These are phyloP conservation scores for Philereme transversata DNA, from an alignment of 2,888 invertebrate species.

Conservation along the genomic window DNA sequence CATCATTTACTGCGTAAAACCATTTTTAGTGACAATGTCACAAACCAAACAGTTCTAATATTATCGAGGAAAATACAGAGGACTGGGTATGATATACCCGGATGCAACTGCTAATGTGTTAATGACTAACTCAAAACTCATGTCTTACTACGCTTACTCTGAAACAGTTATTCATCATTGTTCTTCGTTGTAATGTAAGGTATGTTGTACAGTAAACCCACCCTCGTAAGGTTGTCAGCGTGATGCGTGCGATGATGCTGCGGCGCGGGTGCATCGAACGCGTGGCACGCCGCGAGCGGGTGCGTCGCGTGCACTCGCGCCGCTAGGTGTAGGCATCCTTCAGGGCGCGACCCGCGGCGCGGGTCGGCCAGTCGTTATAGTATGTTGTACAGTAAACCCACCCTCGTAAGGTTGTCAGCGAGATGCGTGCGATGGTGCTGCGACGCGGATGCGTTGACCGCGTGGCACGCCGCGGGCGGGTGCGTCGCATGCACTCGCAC, in stretches of 20 bases:
- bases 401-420: slow-evolving; percentile 84
- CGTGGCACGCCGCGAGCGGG: slow-evolving; percentile 83
- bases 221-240: slow-evolving; percentile 84
- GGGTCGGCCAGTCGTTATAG: slow-evolving; percentile 73
- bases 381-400: slow-evolving; percentile 29
- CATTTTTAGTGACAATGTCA: too few relatives aligned
- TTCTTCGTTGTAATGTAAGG: too few relatives aligned
- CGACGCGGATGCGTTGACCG: slow-evolving; percentile 78
- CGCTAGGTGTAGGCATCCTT: slow-evolving; percentile 89
- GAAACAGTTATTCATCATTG: too few relatives aligned
- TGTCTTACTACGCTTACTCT: too few relatives aligned
- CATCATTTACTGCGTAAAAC: too few relatives aligned
- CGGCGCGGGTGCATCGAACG: slow-evolving; percentile 78
- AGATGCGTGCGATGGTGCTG: slow-evolving; percentile 81
- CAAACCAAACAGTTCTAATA: too few relatives aligned
- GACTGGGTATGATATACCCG: too few relatives aligned
- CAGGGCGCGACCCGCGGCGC: slow-evolving; percentile 90
- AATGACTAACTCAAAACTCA: too few relatives aligned
- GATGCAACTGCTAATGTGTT: too few relatives aligned
- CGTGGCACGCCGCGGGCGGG: slow-evolving; percentile 83
- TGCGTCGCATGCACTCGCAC: slow-evolving; percentile 84
- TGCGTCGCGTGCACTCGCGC: slow-evolving; percentile 84
- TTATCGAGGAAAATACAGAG: too few relatives aligned
- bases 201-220: slow-evolving; percentile 29
- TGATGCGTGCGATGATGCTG: slow-evolving; percentile 81